Evolutionary conservation across 2,888 invertebrate genomes (phyloP), one percentile per base, ranked within the genome.

Genomic region (Dicranocentrus wangi): DNA sequence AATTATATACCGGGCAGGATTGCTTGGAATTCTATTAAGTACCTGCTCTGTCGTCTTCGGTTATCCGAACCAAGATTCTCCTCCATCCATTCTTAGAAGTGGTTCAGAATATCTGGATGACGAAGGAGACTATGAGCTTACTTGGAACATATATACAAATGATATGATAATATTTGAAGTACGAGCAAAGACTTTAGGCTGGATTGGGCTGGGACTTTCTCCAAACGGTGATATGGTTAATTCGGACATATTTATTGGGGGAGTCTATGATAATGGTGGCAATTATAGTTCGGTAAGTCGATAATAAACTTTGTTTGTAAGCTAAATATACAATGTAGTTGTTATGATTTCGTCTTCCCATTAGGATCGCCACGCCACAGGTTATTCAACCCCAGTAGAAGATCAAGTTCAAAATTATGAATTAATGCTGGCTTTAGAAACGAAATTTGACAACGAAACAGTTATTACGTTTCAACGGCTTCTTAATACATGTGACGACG

Each of bases 401-500:
- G 88, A 88, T 82, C 68, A 58, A 7, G 78, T 84, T 13, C 87
- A 88, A 81, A 87, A 88, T 82, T 87, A 86, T 75, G 65, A 70
- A n/a, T 78, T 88, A 28, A 68, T 87, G 42, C 68, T 82, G 8
- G 88, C 87, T 3, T 76, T 72, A 25, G 87, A 88, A 82, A 88
- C 87, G 75, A 87, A 83, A 61, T n/a, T n/a, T n/a, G n/a, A n/a
- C n/a, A 88, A 87, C 15, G 87, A 87, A 81, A 88, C 88, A 10
- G 27, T 8, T 1, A 17, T 88, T 17, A 76, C 86, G 76, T 87
- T 88, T 80, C 81, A 86, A 13, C 83, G 89, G 32, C 84, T 85
- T 19, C 87, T 88, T 69, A 83, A 87, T 32, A 88, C 89, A 0
- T 88, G 88, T 73, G 88, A 88, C 83, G 68, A 17, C 8, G 2